Conservation (phyloP, 2,113 vertebrate genomes). For the Pygoscelis adeliae region DNA sequence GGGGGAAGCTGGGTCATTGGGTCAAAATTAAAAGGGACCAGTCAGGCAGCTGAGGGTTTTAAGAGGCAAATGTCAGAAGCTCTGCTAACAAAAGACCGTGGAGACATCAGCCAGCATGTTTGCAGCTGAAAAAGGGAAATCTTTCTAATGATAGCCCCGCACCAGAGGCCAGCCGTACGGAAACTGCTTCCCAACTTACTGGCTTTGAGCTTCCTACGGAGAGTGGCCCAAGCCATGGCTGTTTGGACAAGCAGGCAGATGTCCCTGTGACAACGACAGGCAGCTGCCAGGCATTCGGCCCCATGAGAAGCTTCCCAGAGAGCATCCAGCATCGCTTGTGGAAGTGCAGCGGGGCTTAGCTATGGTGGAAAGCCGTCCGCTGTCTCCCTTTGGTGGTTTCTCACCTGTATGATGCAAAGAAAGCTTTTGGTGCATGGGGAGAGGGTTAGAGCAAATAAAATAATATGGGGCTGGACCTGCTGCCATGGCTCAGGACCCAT, state of each 20-base stretch:
- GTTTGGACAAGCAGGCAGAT: neutral
- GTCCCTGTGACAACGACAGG: neutral
- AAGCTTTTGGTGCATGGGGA: neutral
- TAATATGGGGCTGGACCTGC: neutral
- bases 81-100: neutral
- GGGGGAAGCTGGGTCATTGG: neutral
- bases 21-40: neutral
- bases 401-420: neutral
- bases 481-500: rapidly evolving
- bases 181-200: neutral
- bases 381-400: neutral
- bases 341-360: neutral
- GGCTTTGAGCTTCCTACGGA: neutral
- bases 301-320: neutral
- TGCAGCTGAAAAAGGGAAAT: neutral
- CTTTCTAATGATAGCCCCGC: neutral
- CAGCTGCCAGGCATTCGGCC: rapidly evolving
- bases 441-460: neutral
- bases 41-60: neutral
- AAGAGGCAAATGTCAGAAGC: neutral
- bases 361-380: neutral
- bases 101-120: neutral
- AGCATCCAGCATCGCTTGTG: rapidly evolving
- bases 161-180: rapidly evolving
- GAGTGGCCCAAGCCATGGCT: neutral